Evolutionary conservation across 2,888 invertebrate species (phyloP).

Genomic region (Synergus itoensis): DNA sequence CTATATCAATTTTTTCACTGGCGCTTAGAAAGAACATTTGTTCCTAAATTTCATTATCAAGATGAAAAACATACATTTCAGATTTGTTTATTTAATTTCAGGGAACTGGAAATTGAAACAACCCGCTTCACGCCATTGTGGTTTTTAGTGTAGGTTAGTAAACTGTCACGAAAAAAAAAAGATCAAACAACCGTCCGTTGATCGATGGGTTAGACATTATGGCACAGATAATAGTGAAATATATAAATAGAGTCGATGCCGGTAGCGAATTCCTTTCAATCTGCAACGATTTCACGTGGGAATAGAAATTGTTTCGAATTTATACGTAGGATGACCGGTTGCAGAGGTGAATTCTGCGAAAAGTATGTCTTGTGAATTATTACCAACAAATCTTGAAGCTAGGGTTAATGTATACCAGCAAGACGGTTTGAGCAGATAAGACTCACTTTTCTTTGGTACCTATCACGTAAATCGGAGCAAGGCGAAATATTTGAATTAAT

Average conservation of each 20-base stretch:
- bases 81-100: not conserved
- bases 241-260: constrained; percentile 50
- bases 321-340: constrained; percentile 38
- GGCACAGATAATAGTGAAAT: constrained; percentile 49
- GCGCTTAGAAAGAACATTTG: not conserved
- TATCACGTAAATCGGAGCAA: constrained; percentile 11
- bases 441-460: not conserved
- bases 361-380: constrained; percentile 25
- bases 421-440: constrained; percentile 20
- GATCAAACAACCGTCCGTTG: constrained; percentile 44
- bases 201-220: constrained; percentile 56
- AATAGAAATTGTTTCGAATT: constrained; percentile 46
- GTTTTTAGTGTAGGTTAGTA: constrained; percentile 28
- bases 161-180: constrained; percentile 37
- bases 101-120: not conserved
- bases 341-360: constrained; percentile 6
- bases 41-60: no score
- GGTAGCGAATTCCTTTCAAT: constrained; percentile 47
- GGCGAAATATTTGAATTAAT: constrained; percentile 5
- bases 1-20: constrained; percentile 23
- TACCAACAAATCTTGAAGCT: constrained; percentile 12
- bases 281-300: constrained; percentile 43
- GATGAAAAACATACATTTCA: no score
- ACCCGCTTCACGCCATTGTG: constrained; percentile 13
- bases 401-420: constrained; percentile 20